Conservation (phyloP, 2,113 vertebrate species). For the Antigone vipio region DNA sequence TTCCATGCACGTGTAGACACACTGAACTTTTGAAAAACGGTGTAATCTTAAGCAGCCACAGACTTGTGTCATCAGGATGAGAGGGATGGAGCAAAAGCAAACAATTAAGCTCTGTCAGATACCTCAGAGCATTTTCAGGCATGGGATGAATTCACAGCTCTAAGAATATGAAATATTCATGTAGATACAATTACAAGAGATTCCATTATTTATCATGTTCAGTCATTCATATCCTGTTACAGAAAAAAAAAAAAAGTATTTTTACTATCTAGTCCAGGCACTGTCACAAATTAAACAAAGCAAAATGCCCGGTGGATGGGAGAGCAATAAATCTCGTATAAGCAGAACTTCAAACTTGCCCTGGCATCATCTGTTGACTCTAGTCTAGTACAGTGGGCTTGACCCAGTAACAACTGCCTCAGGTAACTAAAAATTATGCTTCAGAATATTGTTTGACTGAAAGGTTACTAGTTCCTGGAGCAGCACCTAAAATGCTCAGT, state of each 20-base stretch:
- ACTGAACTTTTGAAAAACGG: neutral
- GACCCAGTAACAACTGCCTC: neutral
- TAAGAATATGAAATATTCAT: slow-evolving; percentile 35
- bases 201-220: slow-evolving; percentile 7
- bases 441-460: neutral
- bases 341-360: neutral
- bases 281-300: neutral
- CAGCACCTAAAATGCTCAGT: neutral
- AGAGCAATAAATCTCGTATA: neutral
- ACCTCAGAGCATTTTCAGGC: neutral
- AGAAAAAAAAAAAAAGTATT: neutral
- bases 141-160: neutral
- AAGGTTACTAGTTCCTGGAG: neutral
- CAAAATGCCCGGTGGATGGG: neutral
- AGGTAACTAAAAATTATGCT: neutral
- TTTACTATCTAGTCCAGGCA: neutral
- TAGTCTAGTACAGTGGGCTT: neutral
- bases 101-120: neutral
- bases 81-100: neutral
- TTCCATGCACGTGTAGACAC: neutral
- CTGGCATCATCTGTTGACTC: neutral
- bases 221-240: neutral
- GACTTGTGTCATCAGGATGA: neutral
- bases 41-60: neutral
- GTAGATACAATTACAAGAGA: neutral